Percentiles rank a stretch among this genome's conserved stretches.
phyloP scores from a whole-genome alignment of 2,888 invertebrate species.

The Gortyna flavago region DNA sequence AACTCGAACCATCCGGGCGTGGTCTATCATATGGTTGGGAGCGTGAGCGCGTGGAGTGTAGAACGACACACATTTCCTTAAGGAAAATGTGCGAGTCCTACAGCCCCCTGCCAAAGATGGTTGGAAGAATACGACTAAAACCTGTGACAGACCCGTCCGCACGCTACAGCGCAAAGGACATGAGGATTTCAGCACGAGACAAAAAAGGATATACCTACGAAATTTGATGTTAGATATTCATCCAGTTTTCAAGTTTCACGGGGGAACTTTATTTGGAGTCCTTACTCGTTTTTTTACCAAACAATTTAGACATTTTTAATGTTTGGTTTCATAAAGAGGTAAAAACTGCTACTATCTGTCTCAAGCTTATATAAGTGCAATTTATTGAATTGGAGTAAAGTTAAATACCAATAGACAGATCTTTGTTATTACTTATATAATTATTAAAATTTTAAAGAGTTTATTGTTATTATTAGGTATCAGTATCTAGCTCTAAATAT shows the following conservation, averaged over 20 bases:
- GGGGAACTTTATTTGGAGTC: neutral
- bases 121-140: no score
- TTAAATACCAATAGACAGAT: neutral
- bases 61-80: neutral
- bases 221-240: constrained; percentile 8
- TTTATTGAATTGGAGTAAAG: neutral
- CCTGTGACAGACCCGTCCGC: neutral
- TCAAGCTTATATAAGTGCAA: neutral
- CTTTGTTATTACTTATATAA: no score
- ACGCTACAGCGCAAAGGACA: neutral
- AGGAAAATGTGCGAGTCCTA: neutral
- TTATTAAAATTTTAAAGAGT: neutral
- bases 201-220: constrained; percentile 7
- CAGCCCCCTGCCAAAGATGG: neutral
- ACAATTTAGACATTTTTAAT: neutral
- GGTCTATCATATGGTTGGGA: neutral
- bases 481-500: neutral
- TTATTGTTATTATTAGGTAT: constrained; percentile 10
- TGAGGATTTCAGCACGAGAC: neutral
- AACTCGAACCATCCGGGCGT: neutral
- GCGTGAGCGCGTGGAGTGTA: neutral
- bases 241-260: constrained; percentile 1
- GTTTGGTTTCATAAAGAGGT: neutral
- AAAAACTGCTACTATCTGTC: neutral
- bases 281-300: neutral